These are phyloP conservation scores for Nymphalis c-album DNA, from an alignment of 2,888 invertebrate species.

Conservation along the genomic window DNA sequence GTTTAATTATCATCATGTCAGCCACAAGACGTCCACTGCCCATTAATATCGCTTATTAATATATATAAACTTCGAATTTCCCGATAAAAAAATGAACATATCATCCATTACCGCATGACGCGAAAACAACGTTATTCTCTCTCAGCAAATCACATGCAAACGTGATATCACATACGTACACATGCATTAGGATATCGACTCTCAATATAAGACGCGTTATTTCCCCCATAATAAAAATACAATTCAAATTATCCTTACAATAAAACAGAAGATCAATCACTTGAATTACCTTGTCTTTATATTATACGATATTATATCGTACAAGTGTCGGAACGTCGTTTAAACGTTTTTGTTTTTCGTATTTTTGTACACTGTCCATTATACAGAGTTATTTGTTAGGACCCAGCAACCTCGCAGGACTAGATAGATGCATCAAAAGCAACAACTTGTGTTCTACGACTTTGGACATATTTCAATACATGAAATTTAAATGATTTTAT, in stretches of 20 bases:
- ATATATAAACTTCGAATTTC: too few species aligned
- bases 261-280: conserved; percentile 75
- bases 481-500: too few species aligned
- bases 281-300: conserved; percentile 60
- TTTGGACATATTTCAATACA: too few species aligned
- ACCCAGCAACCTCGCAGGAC: too few species aligned
- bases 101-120: too few species aligned
- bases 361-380: neutral
- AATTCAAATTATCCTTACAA: conserved; percentile 74
- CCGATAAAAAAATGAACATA: too few species aligned
- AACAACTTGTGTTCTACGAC: too few species aligned
- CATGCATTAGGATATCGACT: conserved; percentile 43
- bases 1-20: too few species aligned
- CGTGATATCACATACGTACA: neutral
- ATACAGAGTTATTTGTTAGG: too few species aligned
- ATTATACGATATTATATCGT: conserved; percentile 38
- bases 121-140: neutral
- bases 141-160: neutral
- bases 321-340: conserved; percentile 19
- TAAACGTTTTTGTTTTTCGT: neutral
- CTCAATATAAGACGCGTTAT: conserved; percentile 57
- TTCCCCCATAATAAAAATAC: conserved; percentile 63
- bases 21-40: too few species aligned
- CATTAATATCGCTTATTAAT: too few species aligned
- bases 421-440: too few species aligned